Evolutionary conservation across 2,113 vertebrate genomes (phyloP).

Genomic region (Gobiocypris rarus): DNA sequence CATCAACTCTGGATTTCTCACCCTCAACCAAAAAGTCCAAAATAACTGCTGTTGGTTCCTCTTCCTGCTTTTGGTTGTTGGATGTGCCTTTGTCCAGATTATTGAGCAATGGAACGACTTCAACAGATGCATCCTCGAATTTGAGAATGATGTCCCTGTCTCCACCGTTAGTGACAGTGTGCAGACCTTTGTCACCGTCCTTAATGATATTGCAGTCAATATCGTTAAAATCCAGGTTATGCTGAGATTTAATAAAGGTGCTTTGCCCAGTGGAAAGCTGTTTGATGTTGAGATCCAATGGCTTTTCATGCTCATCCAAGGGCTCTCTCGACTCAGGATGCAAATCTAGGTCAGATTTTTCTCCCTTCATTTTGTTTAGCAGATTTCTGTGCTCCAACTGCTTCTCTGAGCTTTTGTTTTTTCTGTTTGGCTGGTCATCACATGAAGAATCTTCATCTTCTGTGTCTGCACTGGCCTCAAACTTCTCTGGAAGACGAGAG

Average conservation of each 20-base stretch:
- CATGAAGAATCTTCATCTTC: constrained; percentile 83
- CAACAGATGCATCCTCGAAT: constrained; percentile 55
- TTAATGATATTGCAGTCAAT: constrained; percentile 44
- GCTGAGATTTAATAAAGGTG: constrained; percentile 18
- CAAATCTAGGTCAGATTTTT: constrained; percentile 56
- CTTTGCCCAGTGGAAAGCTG: constrained; percentile 29
- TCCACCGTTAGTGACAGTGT: constrained; percentile 59
- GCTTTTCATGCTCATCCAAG: constrained; percentile 31
- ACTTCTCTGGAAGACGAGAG: constrained; percentile 79
- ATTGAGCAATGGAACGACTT: constrained; percentile 52
- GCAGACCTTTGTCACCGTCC: constrained; percentile 25
- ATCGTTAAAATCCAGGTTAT: constrained; percentile 43
- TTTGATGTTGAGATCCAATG: constrained; percentile 27
- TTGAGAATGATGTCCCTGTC: constrained; percentile 59
- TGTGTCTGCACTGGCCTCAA: constrained; percentile 72
- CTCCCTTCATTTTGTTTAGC: constrained; percentile 56
- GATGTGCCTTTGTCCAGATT: constrained; percentile 54
- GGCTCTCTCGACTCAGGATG: constrained; percentile 63
- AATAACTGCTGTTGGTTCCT: constrained; percentile 70
- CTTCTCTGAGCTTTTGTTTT: constrained; percentile 58
- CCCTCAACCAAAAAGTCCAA: constrained; percentile 76
- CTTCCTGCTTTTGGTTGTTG: constrained; percentile 56
- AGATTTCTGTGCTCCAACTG: constrained; percentile 35
- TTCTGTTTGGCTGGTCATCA: constrained; percentile 73
- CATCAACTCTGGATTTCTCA: constrained; percentile 77